Evolutionary conservation across 2,797 vertebrate genomes (phyloP), one percentile per base, ranked within the genome.

Genomic region (Crenuchus spilurus): DNA sequence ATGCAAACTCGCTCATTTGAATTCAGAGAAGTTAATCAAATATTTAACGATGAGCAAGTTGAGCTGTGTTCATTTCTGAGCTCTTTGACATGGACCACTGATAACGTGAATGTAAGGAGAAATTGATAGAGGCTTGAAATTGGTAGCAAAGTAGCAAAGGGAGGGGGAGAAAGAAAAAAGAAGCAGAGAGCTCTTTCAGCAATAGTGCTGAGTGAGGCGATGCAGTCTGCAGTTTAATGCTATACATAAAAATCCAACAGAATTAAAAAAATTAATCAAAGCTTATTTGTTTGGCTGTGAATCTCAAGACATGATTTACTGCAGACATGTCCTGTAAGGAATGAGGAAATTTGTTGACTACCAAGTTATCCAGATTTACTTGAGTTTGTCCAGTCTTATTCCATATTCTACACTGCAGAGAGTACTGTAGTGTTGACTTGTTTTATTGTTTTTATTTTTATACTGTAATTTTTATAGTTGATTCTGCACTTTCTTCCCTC

Each of bases 221-320:
- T 41, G 72, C 28, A 74, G 55, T 70, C 30, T 46, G 22, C 41
- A 73, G 57, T 61, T 42, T 64, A 74, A 35, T 60, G 66, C 49
- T 1, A 42, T 66, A 60, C 68, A 69, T 82, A 83, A 63, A 61
- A 83, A 76, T 77, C n/a, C n/a, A 65, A 9, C 22, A 57, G 80
- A 81, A 83, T 68, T 35, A 82, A 80, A 80, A 52, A 51, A 82
- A 86, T 83, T 64, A 87, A 87, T 86, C 80, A 80, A 11, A 55
- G 63, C 41, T 22, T 57, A 78, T 79, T 87, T 84, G 74, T 80
- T 80, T 26, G 39, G 51, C 49, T 44, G 18, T 49, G 37, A n/a
- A 55, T 57, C 24, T 26, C 31, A 28, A 65, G 57, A 54, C 74
- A 65, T 71, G 65, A 84, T 87, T 87, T 84, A 84, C 85, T 78